Conservation (phyloP, 2,797 vertebrate species). For the Distichodus sexfasciatus region DNA sequence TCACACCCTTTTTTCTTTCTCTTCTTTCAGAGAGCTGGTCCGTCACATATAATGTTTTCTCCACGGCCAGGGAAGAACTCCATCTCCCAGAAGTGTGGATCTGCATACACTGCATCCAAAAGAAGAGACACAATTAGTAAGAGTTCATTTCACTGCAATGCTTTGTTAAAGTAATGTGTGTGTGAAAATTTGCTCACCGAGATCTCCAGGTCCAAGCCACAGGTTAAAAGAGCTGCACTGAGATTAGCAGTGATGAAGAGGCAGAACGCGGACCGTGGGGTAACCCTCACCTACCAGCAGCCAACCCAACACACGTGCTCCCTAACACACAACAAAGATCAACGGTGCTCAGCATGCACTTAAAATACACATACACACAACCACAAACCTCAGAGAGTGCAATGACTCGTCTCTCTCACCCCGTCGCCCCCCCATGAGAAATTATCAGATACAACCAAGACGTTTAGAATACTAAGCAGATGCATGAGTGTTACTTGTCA, state of each 20-base stretch:
- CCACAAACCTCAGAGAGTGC: constrained; percentile 40
- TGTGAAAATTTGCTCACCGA: constrained; percentile 71
- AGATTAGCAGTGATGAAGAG: constrained; percentile 79
- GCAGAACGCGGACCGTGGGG: constrained; percentile 78
- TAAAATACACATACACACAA: background rate
- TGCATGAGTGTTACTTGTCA: too few relatives aligned
- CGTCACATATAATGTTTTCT: constrained; percentile 75
- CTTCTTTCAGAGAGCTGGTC: constrained; percentile 61
- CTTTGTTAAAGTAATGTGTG: background rate
- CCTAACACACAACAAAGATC: constrained; percentile 74
- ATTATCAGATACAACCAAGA: too few relatives aligned
- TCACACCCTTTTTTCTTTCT: background rate
- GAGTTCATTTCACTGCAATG: background rate
- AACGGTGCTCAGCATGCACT: too few relatives aligned
- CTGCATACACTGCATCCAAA: constrained; percentile 68
- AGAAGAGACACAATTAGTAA: background rate
- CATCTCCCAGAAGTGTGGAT: constrained; percentile 76
- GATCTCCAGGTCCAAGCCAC: constrained; percentile 83
- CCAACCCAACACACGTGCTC: constrained; percentile 74
- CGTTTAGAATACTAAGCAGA: too few relatives aligned
- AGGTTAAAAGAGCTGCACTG: constrained; percentile 83
- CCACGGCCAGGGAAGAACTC: constrained; percentile 72
- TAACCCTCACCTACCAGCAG: constrained; percentile 83
- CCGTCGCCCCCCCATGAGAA: too few relatives aligned
- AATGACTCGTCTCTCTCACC: too few relatives aligned